Evolutionary conservation across 2,797 vertebrate genomes (phyloP), one percentile per base, ranked within the genome.

Genomic region (Tokudaia tokunoshimensis): DNA sequence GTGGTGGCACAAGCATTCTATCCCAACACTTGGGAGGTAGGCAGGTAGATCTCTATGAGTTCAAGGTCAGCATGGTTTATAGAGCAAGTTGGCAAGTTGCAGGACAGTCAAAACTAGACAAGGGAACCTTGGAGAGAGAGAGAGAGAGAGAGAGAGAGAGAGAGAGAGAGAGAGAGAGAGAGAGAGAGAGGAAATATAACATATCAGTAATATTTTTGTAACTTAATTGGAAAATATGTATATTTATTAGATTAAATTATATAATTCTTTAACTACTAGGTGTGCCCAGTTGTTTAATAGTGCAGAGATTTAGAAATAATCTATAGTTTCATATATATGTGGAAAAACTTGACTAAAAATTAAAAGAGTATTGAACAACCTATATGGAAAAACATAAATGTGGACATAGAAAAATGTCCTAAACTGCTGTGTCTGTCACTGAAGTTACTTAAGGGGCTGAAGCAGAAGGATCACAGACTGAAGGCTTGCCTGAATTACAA

Each of bases 171-270:
- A 12, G 24, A 12, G 26, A 59, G 57, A 67, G 63, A 34, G 4
- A 34, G 5, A 6, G 14, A 7, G 6, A 63, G 19, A 10, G 20
- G 13, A 2, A 13, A 74, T 22, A 41, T 91, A 93, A 80, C 47
- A 41, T 57, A 65, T 76, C 52, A 82, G 15, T 55, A 65, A 50
- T 89, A 50, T 78, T 86, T 63, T 92, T 84, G 7, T 72, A 79
- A 91, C 17, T 24, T 82, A 70, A 81, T 72, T 24, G 34, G 26
- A 94, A 84, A 76, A 81, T 17, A 61, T 34, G 7, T 67, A 15
- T 76, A 70, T 37, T 67, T 75, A 37, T 37, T 17, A 61, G 41
- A 92, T 26, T 94, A 91, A 31, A 81, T 80, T 92, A 72, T 86
- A 78, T 47, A 78, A 44, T 82, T 11, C 79, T 92, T 4, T 78